Percentiles rank a stretch among this genome's conserved stretches.
These are phyloP conservation scores for Oxyura jamaicensis DNA, from an alignment of 2,113 vertebrate species.

Conservation along the genomic window DNA sequence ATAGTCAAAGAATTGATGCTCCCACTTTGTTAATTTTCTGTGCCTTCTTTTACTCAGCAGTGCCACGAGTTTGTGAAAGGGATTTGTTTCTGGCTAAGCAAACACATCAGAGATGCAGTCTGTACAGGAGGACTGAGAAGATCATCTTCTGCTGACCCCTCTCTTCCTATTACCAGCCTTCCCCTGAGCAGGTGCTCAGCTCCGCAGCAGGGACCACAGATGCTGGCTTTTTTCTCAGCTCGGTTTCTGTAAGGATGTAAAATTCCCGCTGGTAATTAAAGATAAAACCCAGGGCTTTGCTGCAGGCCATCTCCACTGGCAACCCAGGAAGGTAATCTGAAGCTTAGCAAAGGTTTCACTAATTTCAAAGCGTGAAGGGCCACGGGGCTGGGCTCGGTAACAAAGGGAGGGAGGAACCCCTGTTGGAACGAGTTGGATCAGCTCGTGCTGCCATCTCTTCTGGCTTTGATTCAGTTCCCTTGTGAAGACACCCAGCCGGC, in stretches of 20 bases:
- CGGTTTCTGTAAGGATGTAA: conserved; percentile 19
- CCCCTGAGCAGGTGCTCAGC: conserved; percentile 3
- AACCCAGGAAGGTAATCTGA: conserved; percentile 33
- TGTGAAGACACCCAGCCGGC: not conserved
- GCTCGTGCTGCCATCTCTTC: conserved; percentile 33
- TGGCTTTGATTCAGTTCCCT: conserved; percentile 37
- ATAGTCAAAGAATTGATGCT: not conserved
- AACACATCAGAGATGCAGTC: conserved; percentile 50
- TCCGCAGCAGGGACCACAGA: conserved; percentile 23
- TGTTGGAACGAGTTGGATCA: not conserved
- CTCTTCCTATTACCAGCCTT: conserved; percentile 37
- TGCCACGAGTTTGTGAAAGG: not conserved
- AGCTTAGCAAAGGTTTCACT: conserved; percentile 38
- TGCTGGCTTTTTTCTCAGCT: conserved; percentile 25
- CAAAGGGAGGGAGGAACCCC: not conserved
- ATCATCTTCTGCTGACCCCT: conserved; percentile 47
- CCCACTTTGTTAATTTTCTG: conserved; percentile 21
- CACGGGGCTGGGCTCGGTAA: not conserved
- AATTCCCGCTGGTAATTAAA: not conserved
- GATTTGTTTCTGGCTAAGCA: conserved; percentile 47
- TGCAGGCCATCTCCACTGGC: conserved; percentile 23
- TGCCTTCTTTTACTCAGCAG: not conserved
- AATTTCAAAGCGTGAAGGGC: conserved; percentile 29
- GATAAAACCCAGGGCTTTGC: conserved; percentile 35
- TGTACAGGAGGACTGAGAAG: conserved; percentile 29